Evolutionary conservation across 2,113 vertebrate species (phyloP).

Genomic region (Phylloscopus whistleri): DNA sequence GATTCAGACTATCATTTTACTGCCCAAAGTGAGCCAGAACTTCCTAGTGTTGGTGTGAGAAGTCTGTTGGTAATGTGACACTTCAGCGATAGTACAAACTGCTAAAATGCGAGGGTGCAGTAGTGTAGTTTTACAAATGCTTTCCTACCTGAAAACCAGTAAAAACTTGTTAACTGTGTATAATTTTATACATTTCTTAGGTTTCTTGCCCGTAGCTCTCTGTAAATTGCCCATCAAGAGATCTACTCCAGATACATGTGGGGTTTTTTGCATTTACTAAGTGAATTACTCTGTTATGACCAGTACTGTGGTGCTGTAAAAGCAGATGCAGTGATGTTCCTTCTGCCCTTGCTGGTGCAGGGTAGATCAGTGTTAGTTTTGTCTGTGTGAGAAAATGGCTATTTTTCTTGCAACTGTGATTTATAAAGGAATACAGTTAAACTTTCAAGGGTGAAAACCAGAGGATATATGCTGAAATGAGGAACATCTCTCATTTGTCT

Average conservation of each 20-base stretch:
- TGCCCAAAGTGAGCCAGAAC: not conserved
- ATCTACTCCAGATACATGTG: not conserved
- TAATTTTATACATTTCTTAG: not conserved
- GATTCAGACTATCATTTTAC: not conserved
- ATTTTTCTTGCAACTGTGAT: not conserved
- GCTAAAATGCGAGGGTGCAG: not conserved
- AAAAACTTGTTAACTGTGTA: not conserved
- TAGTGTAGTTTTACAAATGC: not conserved
- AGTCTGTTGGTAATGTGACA: accelerated
- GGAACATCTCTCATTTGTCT: not conserved
- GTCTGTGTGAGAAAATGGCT: not conserved
- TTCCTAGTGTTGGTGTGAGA: not conserved
- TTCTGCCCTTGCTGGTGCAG: not conserved
- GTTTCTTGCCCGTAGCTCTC: not conserved
- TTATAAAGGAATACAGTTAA: not conserved
- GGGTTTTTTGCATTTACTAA: not conserved
- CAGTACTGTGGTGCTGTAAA: not conserved
- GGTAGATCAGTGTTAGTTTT: not conserved
- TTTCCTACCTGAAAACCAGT: not conserved
- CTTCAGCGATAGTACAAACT: not conserved
- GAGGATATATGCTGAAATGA: not conserved
- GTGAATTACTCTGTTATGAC: not conserved
- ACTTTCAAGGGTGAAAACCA: not conserved
- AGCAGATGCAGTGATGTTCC: not conserved
- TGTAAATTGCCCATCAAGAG: not conserved